These are phyloP conservation scores for Lithodes maja DNA, from an alignment of 2,888 invertebrate species.

Conservation along the genomic window DNA sequence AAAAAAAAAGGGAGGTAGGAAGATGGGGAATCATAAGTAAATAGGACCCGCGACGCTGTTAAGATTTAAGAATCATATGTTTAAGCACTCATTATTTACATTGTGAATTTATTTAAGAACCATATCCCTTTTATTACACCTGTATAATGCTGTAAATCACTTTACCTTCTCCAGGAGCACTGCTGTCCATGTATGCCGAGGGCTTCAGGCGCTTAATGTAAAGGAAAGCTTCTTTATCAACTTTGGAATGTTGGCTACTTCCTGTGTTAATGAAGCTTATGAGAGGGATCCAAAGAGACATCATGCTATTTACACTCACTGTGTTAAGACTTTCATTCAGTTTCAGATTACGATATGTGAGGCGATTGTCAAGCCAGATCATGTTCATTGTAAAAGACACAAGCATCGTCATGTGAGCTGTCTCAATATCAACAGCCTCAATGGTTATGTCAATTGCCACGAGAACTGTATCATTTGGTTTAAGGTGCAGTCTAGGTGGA, in stretches of 20 bases:
- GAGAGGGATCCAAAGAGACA: slow-evolving; percentile 48
- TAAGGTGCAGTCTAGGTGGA: slow-evolving; percentile 34
- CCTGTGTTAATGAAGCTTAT: slow-evolving; percentile 58
- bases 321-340: slow-evolving; percentile 51
- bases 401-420: slow-evolving; percentile 53
- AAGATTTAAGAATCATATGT: no score
- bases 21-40: no score
- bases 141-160: no score
- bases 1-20: no score
- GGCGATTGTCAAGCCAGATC: slow-evolving; percentile 56
- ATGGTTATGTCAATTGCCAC: slow-evolving; percentile 47
- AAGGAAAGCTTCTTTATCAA: slow-evolving; percentile 45
- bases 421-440: slow-evolving; percentile 49
- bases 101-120: no score
- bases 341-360: slow-evolving; percentile 54
- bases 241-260: slow-evolving; percentile 43
- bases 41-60: no score
- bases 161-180: slow-evolving; percentile 57
- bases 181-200: slow-evolving; percentile 22
- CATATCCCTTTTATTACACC: no score
- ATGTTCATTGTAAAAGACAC: slow-evolving; percentile 47
- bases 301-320: slow-evolving; percentile 37
- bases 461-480: slow-evolving; percentile 24
- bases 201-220: slow-evolving; percentile 22
- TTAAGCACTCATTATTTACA: no score